These are phyloP conservation scores for Gymnogyps californianus DNA, from an alignment of 2,113 vertebrate species.

Conservation along the genomic window DNA sequence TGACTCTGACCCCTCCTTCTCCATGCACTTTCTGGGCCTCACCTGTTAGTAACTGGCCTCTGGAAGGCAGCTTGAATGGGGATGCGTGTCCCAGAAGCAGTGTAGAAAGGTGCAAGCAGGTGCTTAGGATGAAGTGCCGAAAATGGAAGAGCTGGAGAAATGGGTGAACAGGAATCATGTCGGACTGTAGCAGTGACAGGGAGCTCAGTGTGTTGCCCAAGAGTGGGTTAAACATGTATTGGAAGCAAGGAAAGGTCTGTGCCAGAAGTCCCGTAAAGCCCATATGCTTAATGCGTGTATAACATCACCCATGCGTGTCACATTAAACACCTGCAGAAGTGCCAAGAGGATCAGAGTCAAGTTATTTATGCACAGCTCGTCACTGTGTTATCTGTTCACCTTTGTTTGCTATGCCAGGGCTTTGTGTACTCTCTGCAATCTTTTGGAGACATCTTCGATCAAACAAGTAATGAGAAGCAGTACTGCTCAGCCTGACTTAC, in stretches of 20 bases:
- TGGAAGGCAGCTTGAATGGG: background rate
- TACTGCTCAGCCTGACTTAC: background rate
- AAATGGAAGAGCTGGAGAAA: background rate
- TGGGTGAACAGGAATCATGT: background rate
- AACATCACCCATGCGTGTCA: background rate
- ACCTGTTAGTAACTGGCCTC: background rate
- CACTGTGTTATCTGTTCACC: background rate
- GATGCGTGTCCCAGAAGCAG: background rate
- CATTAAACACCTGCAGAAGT: slow-evolving; percentile 17
- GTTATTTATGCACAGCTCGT: background rate
- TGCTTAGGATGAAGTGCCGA: background rate
- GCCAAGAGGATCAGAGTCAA: background rate
- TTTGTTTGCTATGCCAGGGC: background rate
- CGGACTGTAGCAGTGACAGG: background rate
- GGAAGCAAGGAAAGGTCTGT: background rate
- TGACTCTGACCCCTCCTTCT: background rate
- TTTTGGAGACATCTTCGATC: background rate
- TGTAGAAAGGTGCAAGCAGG: background rate
- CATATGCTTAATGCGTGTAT: background rate
- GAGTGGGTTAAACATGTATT: background rate
- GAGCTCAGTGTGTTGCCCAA: background rate
- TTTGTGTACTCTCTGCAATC: background rate
- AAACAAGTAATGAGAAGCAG: background rate
- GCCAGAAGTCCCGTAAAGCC: background rate
- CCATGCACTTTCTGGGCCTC: background rate